Conservation (phyloP, 2,888 invertebrate species). For the Aphelenchoides bicaudatus region DNA sequence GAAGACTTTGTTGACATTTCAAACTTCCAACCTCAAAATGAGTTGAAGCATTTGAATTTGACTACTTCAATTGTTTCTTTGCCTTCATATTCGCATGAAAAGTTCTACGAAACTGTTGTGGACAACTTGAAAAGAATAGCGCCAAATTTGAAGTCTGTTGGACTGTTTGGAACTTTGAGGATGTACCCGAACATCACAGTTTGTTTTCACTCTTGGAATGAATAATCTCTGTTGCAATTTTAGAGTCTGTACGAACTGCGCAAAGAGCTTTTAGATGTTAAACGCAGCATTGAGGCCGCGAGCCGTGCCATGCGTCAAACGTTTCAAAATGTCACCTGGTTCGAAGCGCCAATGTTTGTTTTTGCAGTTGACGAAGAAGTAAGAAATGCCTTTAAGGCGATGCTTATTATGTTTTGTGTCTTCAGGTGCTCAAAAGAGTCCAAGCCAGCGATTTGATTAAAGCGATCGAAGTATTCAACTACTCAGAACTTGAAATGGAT, state of each 20-base stretch:
- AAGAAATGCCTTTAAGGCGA: not conserved
- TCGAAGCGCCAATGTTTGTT: slow-evolving; percentile 12
- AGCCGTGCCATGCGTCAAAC: slow-evolving; percentile 1
- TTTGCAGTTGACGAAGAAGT: slow-evolving; percentile 8
- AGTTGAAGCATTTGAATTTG: slow-evolving; percentile 8
- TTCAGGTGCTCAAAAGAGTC: slow-evolving; percentile 2
- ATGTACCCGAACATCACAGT: not conserved
- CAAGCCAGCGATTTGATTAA: slow-evolving; percentile 4
- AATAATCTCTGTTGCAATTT: not conserved
- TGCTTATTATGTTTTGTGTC: too few relatives aligned
- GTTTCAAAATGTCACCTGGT: not conserved
- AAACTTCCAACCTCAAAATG: not conserved
- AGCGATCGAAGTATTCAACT: slow-evolving; percentile 6
- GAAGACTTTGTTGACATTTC: slow-evolving; percentile 1
- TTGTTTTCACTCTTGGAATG: not conserved
- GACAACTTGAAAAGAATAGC: not conserved
- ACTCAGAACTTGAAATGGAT: not conserved
- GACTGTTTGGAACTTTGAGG: not conserved
- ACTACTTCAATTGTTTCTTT: not conserved
- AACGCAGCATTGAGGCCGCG: slow-evolving; percentile 10
- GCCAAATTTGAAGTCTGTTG: slow-evolving; percentile 6
- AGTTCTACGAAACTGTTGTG: slow-evolving; percentile 7
- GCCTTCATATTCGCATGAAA: not conserved
- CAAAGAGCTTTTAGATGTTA: not conserved
- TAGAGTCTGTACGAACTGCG: slow-evolving; percentile 7